Evolutionary conservation across 2,113 vertebrate genomes (phyloP), one percentile per base, ranked within the genome.

Genomic region (Actenoides hombroni): DNA sequence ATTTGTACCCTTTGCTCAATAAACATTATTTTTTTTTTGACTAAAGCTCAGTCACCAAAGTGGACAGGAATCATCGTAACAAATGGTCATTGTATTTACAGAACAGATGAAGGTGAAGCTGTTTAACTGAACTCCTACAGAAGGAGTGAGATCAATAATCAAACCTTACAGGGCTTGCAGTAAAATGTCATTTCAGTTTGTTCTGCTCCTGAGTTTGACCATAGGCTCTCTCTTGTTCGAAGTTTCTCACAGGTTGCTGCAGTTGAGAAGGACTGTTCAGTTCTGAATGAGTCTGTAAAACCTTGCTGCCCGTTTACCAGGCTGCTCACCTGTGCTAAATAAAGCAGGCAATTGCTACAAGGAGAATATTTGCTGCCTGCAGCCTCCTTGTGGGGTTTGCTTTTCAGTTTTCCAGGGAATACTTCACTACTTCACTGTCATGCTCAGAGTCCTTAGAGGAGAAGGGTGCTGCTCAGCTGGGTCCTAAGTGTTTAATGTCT

Each of bases 141-240:
- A n/a, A 57, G 48, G 42, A 74, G 28, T 20, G 63, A 46, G 25
- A 26, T 78, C 86, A 80, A 3, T 80, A 83, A 46, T 59, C 29
- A 93, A 8, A 70, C 28, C 24, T 57, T 42, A 37, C 35, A n/a
- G 13, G 16, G 19, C 0, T 0, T 18, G 42, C 14, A 63, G 28
- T n/a, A 33, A 82, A 91, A 64, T 61, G 29, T 31, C 2, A 40
- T 63, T 64, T 56, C 17, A 37, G 12, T 64, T 73, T 64, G 37
- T 86, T 88, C 53, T 92, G 31, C 53, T 64, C 33, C 35, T 60
- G 4, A 20, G 25, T 26, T 64, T 29, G 46, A 0, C 37, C 13
- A 7, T 16, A 19, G 37, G 18, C 14, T 71, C 9, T 25, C 31
- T 13, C 24, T 63, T 6, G 0, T 18, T 40, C 0, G 0, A 35